Conservation (phyloP, 2,797 vertebrate species). For the Urosaurus nigricauda region DNA sequence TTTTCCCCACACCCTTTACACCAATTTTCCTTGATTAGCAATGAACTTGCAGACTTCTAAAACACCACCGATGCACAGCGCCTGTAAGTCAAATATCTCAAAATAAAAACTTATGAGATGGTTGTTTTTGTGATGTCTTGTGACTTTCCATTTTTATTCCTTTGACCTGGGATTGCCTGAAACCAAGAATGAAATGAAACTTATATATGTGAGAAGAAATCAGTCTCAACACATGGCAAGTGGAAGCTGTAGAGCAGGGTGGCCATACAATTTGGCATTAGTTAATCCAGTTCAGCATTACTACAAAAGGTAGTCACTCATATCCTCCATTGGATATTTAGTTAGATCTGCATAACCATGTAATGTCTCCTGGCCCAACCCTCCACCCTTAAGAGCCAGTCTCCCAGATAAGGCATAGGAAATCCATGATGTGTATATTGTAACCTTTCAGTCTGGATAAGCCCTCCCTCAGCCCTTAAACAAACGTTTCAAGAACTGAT, state of each 20-base stretch:
- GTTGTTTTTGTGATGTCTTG: constrained; percentile 4
- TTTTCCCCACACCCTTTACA: background rate
- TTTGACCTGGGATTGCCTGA: background rate
- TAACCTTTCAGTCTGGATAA: no score
- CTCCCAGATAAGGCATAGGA: no score
- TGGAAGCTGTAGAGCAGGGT: background rate
- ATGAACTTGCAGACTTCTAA: constrained; percentile 48
- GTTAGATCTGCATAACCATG: no score
- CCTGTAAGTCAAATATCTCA: constrained; percentile 71
- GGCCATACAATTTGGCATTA: background rate
- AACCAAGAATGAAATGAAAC: background rate
- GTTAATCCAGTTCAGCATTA: background rate
- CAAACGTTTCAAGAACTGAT: no score
- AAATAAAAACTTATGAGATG: constrained; percentile 80
- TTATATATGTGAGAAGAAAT: background rate
- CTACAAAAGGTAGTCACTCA: background rate
- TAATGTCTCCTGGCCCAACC: no score
- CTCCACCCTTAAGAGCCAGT: no score
- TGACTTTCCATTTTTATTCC: background rate
- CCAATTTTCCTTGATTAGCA: constrained; percentile 21
- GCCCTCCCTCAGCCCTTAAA: no score
- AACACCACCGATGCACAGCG: constrained; percentile 58
- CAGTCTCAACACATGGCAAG: background rate
- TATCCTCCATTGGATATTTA: no score
- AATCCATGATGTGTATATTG: no score